phyloP scores from a whole-genome alignment of 1,140 invertebrate genomes.

The Drosophila navojoa region DNA sequence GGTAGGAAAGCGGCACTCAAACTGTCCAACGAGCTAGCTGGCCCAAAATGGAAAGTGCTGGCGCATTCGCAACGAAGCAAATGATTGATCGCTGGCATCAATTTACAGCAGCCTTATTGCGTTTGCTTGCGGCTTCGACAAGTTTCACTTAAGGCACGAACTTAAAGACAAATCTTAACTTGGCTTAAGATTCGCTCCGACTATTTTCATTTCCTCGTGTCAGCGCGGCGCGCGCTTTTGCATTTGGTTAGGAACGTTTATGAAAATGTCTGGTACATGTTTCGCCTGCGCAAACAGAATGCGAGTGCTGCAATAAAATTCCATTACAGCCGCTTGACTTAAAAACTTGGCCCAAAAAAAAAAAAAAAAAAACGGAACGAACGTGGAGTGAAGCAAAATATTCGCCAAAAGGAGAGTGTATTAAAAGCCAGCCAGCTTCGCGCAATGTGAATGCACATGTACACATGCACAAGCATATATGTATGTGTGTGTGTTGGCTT shows the following conservation, averaged over 20 bases:
- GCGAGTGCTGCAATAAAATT: conserved; percentile 78
- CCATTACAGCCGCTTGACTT: conserved; percentile 74
- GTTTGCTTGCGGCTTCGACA: conserved; percentile 47
- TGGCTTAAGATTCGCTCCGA: conserved; percentile 1
- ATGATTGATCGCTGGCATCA: conserved; percentile 78
- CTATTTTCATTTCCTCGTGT: conserved; percentile 1
- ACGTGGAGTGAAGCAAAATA: background rate
- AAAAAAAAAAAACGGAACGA: background rate
- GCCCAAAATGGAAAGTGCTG: conserved; percentile 33
- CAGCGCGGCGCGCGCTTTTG: background rate
- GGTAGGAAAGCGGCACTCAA: background rate
- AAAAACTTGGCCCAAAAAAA: conserved; percentile 70
- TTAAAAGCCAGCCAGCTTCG: conserved; percentile 64
- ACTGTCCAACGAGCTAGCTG: conserved; percentile 4
- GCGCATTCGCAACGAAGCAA: conserved; percentile 36
- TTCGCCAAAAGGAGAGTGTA: conserved; percentile 60
- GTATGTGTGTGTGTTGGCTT: conserved; percentile 42
- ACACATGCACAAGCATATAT: conserved; percentile 1
- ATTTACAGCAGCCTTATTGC: conserved; percentile 74
- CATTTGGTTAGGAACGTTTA: conserved; percentile 58
- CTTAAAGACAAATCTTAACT: conserved; percentile 46
- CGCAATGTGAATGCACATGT: conserved; percentile 59
- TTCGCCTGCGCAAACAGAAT: conserved; percentile 75
- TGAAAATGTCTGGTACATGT: conserved; percentile 79
- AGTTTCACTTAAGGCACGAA: conserved; percentile 34